phyloP scores from a whole-genome alignment of 1,140 invertebrate genomes.

The Chelonus insularis region DNA sequence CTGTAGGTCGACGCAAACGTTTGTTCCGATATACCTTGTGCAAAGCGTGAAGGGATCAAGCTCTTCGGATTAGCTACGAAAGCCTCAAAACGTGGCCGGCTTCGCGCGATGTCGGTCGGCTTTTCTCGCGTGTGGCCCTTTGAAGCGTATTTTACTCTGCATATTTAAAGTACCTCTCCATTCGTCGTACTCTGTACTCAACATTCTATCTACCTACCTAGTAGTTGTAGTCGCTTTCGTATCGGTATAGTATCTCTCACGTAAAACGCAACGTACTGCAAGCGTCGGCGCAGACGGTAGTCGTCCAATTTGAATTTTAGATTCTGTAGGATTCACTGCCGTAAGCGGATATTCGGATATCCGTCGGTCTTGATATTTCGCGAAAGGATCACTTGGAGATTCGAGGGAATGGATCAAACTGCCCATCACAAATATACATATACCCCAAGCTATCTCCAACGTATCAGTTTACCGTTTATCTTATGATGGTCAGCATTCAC shows the following conservation, averaged over 20 bases:
- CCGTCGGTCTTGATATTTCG: slow-evolving; percentile 40
- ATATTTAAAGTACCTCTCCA: slow-evolving; percentile 42
- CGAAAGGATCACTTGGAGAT: slow-evolving; percentile 26
- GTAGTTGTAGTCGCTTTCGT: not conserved
- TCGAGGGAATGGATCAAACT: not conserved
- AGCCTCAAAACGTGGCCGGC: slow-evolving; percentile 22
- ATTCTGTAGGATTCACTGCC: slow-evolving; percentile 34
- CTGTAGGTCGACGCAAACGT: slow-evolving; percentile 16
- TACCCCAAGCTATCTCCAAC: not conserved
- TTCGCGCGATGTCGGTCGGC: slow-evolving; percentile 22
- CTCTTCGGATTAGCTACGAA: slow-evolving; percentile 31
- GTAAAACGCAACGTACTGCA: slow-evolving; percentile 3
- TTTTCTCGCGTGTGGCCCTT: slow-evolving; percentile 38
- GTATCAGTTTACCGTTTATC: not conserved
- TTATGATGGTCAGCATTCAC: not conserved
- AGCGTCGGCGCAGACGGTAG: slow-evolving; percentile 26
- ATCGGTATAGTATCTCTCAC: slow-evolving; percentile 1
- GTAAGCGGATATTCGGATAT: slow-evolving; percentile 47
- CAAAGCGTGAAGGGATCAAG: slow-evolving; percentile 29
- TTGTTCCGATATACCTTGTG: slow-evolving; percentile 34
- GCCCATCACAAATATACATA: not conserved
- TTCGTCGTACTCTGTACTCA: slow-evolving; percentile 4
- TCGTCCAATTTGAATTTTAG: slow-evolving; percentile 56
- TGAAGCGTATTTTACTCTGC: slow-evolving; percentile 44
- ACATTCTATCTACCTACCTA: not conserved